Conservation (phyloP, 1,140 invertebrate species). For the Plutomurus gul region DNA sequence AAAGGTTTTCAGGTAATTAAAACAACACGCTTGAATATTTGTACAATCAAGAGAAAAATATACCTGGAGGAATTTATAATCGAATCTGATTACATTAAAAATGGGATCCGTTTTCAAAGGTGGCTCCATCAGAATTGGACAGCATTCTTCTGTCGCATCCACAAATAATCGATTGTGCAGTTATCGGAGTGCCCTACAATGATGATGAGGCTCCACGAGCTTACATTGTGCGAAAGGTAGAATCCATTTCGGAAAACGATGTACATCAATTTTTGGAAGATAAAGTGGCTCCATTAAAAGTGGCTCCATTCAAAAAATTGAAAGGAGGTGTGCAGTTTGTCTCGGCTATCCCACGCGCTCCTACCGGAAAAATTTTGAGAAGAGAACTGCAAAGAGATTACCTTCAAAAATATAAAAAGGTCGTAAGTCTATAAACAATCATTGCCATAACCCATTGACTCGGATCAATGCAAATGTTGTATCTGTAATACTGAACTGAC, state of each 20-base stretch:
- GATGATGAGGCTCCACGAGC: slow-evolving; percentile 74
- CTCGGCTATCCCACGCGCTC: slow-evolving; percentile 72
- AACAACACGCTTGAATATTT: background rate
- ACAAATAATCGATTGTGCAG: slow-evolving; percentile 76
- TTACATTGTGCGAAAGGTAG: slow-evolving; percentile 55
- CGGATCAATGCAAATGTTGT: too few species aligned
- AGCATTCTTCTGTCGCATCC: slow-evolving; percentile 73
- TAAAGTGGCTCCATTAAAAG: too few species aligned
- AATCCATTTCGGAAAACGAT: slow-evolving; percentile 26
- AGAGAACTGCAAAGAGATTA: slow-evolving; percentile 59
- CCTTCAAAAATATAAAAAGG: too few species aligned
- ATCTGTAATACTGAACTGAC: too few species aligned
- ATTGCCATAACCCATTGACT: too few species aligned
- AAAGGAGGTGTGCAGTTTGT: slow-evolving; percentile 65
- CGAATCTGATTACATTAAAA: too few species aligned
- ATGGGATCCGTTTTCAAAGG: background rate
- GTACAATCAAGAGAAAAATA: background rate
- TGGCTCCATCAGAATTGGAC: slow-evolving; percentile 77
- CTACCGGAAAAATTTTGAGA: slow-evolving; percentile 75
- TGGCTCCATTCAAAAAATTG: slow-evolving; percentile 38
- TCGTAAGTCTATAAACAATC: too few species aligned
- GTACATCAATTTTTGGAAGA: slow-evolving; percentile 41
- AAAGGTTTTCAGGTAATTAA: slow-evolving; percentile 75
- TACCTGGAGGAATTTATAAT: too few species aligned
- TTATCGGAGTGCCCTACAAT: slow-evolving; percentile 77